Base-by-base conservation (phyloP, 64 coral and sea anemone genomes). In the Orbicella faveolata region DNA sequence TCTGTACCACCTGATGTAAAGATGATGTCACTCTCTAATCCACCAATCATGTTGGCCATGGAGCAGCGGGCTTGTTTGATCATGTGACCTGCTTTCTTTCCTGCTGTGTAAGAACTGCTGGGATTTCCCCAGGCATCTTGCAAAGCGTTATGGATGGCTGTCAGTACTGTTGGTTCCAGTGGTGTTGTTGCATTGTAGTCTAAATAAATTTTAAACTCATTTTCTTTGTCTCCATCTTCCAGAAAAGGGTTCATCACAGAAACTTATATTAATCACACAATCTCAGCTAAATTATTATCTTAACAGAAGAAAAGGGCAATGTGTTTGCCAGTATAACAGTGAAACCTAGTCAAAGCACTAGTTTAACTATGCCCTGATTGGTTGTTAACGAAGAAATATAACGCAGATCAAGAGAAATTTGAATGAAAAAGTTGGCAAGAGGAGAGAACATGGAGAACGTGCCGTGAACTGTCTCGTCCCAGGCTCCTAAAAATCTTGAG, bases 161-260 rank as follows among this genome's bases (percentile, higher is more conserved):
- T 39, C 23, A 99, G 86, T 9, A 99, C 97, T 26, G 94, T 88
- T 54, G 86, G 74, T n/a, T 93, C 97, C 6, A 99, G 89, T 11
- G 97, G 97, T 76, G 97, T 99, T 12, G 97, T 99, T 5, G 97
- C 97, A 87, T 99, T 99, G 26, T 94, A 96, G 51, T 99, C 97
- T 51, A 99, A 80, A 63, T 99, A 99, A 34, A 93, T 84, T 89
- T 64, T 76, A 57, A 64, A 63, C 61, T 13, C 37, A 6, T 25
- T 67, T 19, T 51, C 64, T 36, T 54, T 67, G 9, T 74, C n/a
- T 1, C 10, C n/a, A 72, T 85, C 78, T 63, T 33, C 75, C 21
- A 34, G 9, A 1, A 23, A 25, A 5, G 52, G 1, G 65, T 68
- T 79, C 74, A 55, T 93, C 65, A 48, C 44, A 48, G 4, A 48